Base-by-base conservation (phyloP, 2,113 vertebrate species). In the Lepus timidus region DNA sequence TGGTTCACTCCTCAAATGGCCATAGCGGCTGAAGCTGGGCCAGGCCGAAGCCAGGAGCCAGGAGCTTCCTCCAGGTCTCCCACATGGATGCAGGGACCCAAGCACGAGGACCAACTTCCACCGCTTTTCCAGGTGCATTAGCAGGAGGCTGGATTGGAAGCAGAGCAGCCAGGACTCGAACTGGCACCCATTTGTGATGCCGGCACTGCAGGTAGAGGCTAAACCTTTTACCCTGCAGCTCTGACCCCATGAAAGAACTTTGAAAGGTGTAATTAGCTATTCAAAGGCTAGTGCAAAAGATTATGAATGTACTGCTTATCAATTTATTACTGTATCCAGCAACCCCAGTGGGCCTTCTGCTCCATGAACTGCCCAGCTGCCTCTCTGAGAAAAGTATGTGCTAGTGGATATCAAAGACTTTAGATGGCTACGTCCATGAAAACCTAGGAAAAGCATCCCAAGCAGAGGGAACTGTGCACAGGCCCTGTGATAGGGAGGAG, bases 231-330 rank as follows among this genome's bases (percentile, higher is more conserved):
- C 44, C 44, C 44, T 44, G 44, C 44, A 44, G 44, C 44, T 44
- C 44, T 44, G 44, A 44, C 44, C 44, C 44, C 44, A 44, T 12
- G 55, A 70, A 93, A 94, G 67, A 67, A 67, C 8, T 90, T 88
- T 79, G 76, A 68, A 71, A 96, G 44, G 10, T 58, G 23, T 11
- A 71, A 19, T 39, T 7, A 96, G 61, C n/a, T 76, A 71, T 68
- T 82, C 67, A 52, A 31, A 92, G 85, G 23, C 74, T 76, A 93
- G 70, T 55, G 44, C 49, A 87, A 93, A 85, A 19, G 64, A 88
- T 70, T 81, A 22, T 31, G 81, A 22, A 4, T 27, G 70, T 67
- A 31, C 64, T 51, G 20, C 49, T 82, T 83, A 62, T 83, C 51
- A 88, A 65, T 74, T 88, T 79, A 52, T 73, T 44, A 83, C 33